Evolutionary conservation across 2,888 invertebrate species (phyloP).

Genomic region (Lasioglossum pauxillum): DNA sequence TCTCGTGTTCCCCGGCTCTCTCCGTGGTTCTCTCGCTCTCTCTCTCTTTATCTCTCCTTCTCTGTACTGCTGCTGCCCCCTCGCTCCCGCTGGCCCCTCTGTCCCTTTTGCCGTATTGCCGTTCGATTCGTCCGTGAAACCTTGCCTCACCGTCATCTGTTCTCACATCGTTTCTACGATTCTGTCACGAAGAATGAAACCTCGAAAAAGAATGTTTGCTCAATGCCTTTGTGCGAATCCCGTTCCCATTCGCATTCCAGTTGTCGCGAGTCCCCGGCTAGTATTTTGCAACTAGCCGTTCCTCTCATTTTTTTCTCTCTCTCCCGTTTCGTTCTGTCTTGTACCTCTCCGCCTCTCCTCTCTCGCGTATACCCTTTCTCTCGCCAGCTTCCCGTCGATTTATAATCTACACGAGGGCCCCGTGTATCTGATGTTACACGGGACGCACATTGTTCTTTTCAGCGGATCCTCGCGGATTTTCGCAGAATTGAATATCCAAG

Average conservation of each 20-base stretch:
- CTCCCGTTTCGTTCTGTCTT: not conserved
- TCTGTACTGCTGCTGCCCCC: constrained; percentile 9
- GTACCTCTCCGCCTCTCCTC: not conserved
- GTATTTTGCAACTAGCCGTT: constrained; percentile 55
- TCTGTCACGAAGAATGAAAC: constrained; percentile 71
- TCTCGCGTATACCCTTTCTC: constrained; percentile 7
- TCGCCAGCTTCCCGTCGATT: constrained; percentile 38
- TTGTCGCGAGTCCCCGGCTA: constrained; percentile 57
- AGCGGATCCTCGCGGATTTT: constrained; percentile 27
- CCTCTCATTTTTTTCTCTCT: constrained; percentile 20
- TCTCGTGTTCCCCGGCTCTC: constrained; percentile 22
- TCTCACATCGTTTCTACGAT: constrained; percentile 74
- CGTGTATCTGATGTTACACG: constrained; percentile 30
- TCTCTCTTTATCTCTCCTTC: constrained; percentile 1
- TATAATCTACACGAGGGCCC: constrained; percentile 48
- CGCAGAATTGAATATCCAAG: constrained; percentile 36
- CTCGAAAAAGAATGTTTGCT: constrained; percentile 71
- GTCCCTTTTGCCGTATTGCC: constrained; percentile 58
- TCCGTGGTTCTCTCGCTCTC: constrained; percentile 5
- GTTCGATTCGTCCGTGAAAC: constrained; percentile 72
- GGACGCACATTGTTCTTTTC: constrained; percentile 42
- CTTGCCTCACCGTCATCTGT: constrained; percentile 71
- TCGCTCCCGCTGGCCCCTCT: constrained; percentile 11
- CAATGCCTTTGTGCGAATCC: constrained; percentile 71
- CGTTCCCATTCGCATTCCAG: constrained; percentile 66